A percentile compares a stretch with the other conserved stretches of the same genome.
Evolutionary conservation across 1,140 invertebrate species (phyloP).

Genomic region (Cydia pomonella): DNA sequence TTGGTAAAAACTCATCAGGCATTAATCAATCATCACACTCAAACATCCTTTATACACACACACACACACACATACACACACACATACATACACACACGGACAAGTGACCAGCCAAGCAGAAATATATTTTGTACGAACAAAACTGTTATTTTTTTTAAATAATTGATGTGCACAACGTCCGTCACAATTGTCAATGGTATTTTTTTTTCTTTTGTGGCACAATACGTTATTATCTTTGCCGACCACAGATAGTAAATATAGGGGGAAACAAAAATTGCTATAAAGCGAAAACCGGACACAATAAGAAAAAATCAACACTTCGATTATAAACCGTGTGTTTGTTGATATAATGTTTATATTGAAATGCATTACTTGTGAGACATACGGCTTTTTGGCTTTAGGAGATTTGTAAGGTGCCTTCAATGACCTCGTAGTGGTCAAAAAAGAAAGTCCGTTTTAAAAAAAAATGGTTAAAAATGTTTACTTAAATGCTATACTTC

Average conservation of each 20-base stretch:
- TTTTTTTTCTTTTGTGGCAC: conserved; percentile 64
- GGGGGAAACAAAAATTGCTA: conserved; percentile 53
- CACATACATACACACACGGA: conserved; percentile 35
- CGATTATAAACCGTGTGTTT: conserved; percentile 9
- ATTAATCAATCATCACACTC: conserved; percentile 63
- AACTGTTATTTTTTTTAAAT: conserved; percentile 77
- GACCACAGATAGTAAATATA: conserved; percentile 47
- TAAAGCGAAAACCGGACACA: conserved; percentile 15
- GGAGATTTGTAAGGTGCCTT: neutral
- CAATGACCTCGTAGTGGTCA: neutral
- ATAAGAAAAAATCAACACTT: neutral
- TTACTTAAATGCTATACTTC: no score
- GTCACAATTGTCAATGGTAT: conserved; percentile 60
- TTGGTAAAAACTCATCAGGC: conserved; percentile 53
- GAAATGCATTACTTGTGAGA: neutral
- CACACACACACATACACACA: conserved; percentile 35
- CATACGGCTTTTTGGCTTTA: neutral
- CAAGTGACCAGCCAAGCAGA: conserved; percentile 58
- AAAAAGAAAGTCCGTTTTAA: neutral
- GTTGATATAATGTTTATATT: neutral
- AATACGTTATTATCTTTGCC: conserved; percentile 44
- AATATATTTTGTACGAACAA: conserved; percentile 77
- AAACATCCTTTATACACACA: conserved; percentile 62
- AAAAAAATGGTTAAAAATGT: no score
- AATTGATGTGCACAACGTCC: conserved; percentile 68